Evolutionary conservation across 2,888 invertebrate genomes (phyloP).

Genomic region (Octodonta nipae): DNA sequence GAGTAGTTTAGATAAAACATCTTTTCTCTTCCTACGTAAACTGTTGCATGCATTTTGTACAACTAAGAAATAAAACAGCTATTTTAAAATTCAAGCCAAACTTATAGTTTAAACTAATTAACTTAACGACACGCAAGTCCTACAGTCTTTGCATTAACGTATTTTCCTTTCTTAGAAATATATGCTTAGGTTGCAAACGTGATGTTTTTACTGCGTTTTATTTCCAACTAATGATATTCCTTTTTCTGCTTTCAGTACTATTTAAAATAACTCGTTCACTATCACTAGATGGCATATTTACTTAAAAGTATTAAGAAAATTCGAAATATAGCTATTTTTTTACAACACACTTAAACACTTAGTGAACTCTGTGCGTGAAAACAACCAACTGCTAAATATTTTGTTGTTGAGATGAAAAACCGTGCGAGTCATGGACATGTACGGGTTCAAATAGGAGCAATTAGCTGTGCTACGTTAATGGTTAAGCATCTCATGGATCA

Average conservation of each 20-base stretch:
- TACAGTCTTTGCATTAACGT: slow-evolving; percentile 8
- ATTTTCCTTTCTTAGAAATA: slow-evolving; percentile 12
- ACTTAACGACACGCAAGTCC: slow-evolving; percentile 12
- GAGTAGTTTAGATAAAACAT: slow-evolving; percentile 8
- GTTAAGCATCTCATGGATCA: too few relatives aligned
- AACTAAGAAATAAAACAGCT: slow-evolving; percentile 8
- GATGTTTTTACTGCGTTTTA: slow-evolving; percentile 11
- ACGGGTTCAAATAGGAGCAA: background rate
- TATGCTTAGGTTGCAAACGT: slow-evolving; percentile 10
- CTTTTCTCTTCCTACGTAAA: slow-evolving; percentile 12
- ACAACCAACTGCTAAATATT: slow-evolving; percentile 2
- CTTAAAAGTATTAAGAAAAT: too few relatives aligned
- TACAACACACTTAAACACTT: slow-evolving; percentile 5
- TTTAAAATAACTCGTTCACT: slow-evolving; percentile 2
- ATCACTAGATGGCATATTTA: slow-evolving; percentile 7
- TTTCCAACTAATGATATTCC: slow-evolving; percentile 10
- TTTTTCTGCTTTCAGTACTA: slow-evolving; percentile 10
- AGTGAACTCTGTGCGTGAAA: slow-evolving; percentile 3
- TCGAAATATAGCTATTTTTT: slow-evolving; percentile 4
- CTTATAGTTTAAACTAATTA: slow-evolving; percentile 4
- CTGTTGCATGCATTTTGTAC: slow-evolving; percentile 10
- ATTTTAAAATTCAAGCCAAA: slow-evolving; percentile 5
- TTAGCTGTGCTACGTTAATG: too few relatives aligned
- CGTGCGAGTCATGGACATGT: slow-evolving; percentile 5
- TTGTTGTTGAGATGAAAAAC: slow-evolving; percentile 3